Evolutionary conservation across 2,797 vertebrate genomes (phyloP).

Genomic region (Sphaeramia orbicularis): DNA sequence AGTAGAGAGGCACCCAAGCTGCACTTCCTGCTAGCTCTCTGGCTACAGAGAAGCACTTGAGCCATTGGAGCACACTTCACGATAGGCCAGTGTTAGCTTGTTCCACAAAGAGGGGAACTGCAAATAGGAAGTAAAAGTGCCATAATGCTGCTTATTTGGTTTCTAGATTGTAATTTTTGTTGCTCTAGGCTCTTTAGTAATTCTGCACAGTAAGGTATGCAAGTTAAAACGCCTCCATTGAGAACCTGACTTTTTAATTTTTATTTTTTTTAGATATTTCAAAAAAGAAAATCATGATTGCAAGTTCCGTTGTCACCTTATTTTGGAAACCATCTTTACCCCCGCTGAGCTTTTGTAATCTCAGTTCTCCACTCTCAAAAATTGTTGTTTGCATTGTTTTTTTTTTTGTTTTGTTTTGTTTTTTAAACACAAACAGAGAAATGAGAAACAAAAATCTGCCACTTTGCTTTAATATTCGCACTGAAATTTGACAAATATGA

Average conservation of each 20-base stretch:
- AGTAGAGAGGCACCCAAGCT: conserved; percentile 62
- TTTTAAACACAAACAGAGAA: no score
- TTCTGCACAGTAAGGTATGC: not conserved
- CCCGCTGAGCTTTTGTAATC: no score
- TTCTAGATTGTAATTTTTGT: not conserved
- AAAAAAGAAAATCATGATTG: not conserved
- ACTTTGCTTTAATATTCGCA: conserved; percentile 61
- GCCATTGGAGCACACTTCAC: conserved; percentile 57
- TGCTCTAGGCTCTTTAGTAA: not conserved
- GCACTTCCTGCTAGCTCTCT: conserved; percentile 79
- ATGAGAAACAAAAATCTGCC: not conserved
- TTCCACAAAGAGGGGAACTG: conserved; percentile 52
- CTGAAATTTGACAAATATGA: conserved; percentile 20
- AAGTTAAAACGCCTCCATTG: not conserved
- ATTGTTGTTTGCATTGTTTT: no score
- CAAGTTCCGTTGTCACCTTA: no score
- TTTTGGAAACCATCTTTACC: not conserved
- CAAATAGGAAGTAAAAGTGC: conserved; percentile 39
- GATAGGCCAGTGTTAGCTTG: conserved; percentile 52
- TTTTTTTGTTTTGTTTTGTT: no score
- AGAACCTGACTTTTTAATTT: not conserved
- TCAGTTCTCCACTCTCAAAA: no score
- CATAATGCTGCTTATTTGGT: conserved; percentile 22
- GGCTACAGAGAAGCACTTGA: conserved; percentile 66
- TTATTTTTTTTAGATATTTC: not conserved